These are phyloP conservation scores for Drosophila pallidifrons DNA, from an alignment of 1,140 invertebrate genomes.

Conservation along the genomic window DNA sequence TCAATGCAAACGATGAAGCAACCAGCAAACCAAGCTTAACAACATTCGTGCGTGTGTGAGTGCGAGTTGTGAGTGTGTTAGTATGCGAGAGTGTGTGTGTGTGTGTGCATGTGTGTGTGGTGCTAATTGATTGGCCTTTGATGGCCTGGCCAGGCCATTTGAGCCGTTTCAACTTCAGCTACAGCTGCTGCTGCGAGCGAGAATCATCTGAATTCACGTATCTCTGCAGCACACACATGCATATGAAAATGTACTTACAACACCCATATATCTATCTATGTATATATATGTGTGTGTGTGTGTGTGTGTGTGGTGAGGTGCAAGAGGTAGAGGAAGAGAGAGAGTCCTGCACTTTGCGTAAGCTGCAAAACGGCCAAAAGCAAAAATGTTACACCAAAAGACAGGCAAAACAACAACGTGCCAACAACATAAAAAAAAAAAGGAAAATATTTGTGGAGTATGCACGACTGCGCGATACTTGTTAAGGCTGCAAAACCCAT, in stretches of 20 bases:
- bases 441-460: background rate
- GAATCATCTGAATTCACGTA: slow-evolving; percentile 1
- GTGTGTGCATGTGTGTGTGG: slow-evolving; percentile 8
- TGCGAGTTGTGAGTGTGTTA: background rate
- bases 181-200: no score
- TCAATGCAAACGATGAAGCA: slow-evolving; percentile 14
- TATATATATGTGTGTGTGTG: slow-evolving; percentile 4
- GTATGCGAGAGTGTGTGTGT: background rate
- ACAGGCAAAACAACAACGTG: slow-evolving; percentile 14
- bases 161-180: slow-evolving; percentile 12
- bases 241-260: slow-evolving; percentile 6
- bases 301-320: background rate
- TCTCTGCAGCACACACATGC: slow-evolving; percentile 3
- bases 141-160: slow-evolving; percentile 23
- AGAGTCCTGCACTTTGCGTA: slow-evolving; percentile 65
- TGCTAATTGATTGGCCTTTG: slow-evolving; percentile 48
- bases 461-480: no score
- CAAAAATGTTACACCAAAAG: slow-evolving; percentile 39
- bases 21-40: slow-evolving; percentile 2
- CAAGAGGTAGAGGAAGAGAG: background rate
- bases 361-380: slow-evolving; percentile 62
- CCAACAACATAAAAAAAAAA: background rate
- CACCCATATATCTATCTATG: background rate
- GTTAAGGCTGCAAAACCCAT: no score
- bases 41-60: background rate